Evolutionary conservation across 2,113 vertebrate species (phyloP), one percentile per base, ranked within the genome.

Genomic region (Corythornis vintsioides): DNA sequence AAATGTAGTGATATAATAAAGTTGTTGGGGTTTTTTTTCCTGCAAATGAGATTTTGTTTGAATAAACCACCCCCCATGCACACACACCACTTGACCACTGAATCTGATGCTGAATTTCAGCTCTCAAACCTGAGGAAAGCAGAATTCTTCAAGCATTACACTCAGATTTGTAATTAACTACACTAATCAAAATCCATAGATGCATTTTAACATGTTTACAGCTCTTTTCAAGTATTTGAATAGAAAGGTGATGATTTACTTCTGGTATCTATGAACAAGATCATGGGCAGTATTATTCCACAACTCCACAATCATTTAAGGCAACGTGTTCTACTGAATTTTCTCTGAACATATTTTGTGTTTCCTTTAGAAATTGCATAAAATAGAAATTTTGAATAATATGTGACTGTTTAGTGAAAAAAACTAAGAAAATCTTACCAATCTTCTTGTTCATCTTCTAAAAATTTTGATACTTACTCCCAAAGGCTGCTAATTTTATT

Each of bases 1-100:
- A 91, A 96, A 69, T 15, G 4, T 83, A 43, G 61, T 70, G 45
- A 53, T 89, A 45, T 17, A 61, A 85, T 55, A 88, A 95, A 92
- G 26, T 86, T 94, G 35, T 52, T 16, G 18, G 52, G 53, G 16
- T 21, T 59, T 21, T 7, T 7, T 79, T 95, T 95, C 91, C 93
- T 92, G 82, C 21, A 31, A 47, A 40, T 90, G 56, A 83, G 10
- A 28, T 63, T 88, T 90, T 81, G 6, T 59, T 77, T 72, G 74
- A 70, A 88, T 87, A 86, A 63, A 1, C 3, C 3, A 10, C 45
- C 3, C 2, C 0, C 0, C 9, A 5, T n/a, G 14, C n/a, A 7
- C 15, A 8, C 3, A 20, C 2, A 13, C 3, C 9, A 13, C 11
- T 83, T 55, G 16, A 11, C 70, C 18, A 11, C 61, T 66, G 19